A percentile compares a stretch with the other conserved stretches of the same genome.
These are phyloP conservation scores for Probaryconus sp. DNA, from an alignment of 1,140 invertebrate genomes.

Conservation along the genomic window DNA sequence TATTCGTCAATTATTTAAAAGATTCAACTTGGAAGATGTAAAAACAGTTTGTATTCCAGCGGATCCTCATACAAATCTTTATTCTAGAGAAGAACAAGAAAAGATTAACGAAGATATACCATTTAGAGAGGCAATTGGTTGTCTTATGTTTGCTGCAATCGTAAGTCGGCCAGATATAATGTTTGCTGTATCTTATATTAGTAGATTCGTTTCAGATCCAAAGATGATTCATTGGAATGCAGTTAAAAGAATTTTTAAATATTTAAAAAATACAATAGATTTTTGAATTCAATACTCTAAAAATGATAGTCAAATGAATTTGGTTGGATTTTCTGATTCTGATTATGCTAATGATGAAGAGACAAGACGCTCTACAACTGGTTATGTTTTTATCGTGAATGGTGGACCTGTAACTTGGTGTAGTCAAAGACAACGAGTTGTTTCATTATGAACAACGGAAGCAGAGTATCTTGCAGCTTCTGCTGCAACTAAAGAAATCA, in stretches of 20 bases:
- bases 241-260: conserved; percentile 62
- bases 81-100: neutral
- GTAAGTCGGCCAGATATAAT: conserved; percentile 70
- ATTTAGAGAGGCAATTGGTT: conserved; percentile 66
- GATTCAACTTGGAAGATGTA: neutral
- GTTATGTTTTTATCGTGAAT: neutral
- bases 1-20: no score
- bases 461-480: conserved; percentile 14
- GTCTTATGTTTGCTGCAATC: conserved; percentile 67
- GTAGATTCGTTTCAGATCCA: conserved; percentile 52
- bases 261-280: conserved; percentile 58
- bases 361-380: conserved; percentile 1
- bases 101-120: conserved; percentile 7
- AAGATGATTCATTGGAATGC: conserved; percentile 57
- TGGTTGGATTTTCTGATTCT: conserved; percentile 11
- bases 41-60: conserved; percentile 3
- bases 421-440: conserved; percentile 1
- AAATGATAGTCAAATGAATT: neutral
- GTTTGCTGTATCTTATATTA: conserved; percentile 62
- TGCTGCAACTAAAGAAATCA: neutral
- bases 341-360: conserved; percentile 7
- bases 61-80: neutral
- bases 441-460: conserved; percentile 8
- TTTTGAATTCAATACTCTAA: conserved; percentile 28
- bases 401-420: conserved; percentile 3